Base-by-base conservation (phyloP, 2,888 invertebrate genomes). In the Cheilosia soror region DNA sequence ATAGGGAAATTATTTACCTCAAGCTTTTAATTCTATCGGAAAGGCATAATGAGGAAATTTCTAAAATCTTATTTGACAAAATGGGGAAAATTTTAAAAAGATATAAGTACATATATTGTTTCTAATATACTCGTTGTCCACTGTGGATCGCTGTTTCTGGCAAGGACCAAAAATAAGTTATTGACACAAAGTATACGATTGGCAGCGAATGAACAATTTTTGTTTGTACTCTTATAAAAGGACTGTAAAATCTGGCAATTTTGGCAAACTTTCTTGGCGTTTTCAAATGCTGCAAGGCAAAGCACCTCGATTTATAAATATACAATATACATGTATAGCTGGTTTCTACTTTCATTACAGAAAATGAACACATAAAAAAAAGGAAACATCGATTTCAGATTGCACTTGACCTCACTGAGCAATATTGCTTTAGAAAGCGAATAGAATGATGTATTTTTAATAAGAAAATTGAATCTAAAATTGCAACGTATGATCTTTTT, bases 211-310 rank as follows among this genome's bases (percentile, higher is more conserved):
- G 37, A 65, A 15, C 33, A 57, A 40, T 49, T 42, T 20, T 55
- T 60, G 25, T 42, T 58, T 33, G 40, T 71, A 37, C 60, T 63
- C 58, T 63, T 51, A 42, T 40, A 58, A 53, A 75, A 58, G 69
- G 75, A 66, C 60, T 76, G 55, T 20, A 79, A 68, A 75, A 65
- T 63, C 69, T 47, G 63, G 69, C 31, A 60, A 29, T 69, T 60
- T 84, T 84, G 84, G 84, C 83, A 83, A 68, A 58, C 53, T 69
- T 81, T 69, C 69, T 57, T 76, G 57, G 25, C 57, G 40, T 37
- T 49, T 57, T 37, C 63, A 49, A 60, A 66, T 68, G 62, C 53
- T 55, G 27, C 66, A 77, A 77, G 65, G 37, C 58, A 72, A 44
- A 37, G 29, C 51, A 73, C 78, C 78, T 68, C 73, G 44, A 69